phyloP scores from a whole-genome alignment of 2,113 vertebrate genomes.

The Poeciliopsis retropinna region DNA sequence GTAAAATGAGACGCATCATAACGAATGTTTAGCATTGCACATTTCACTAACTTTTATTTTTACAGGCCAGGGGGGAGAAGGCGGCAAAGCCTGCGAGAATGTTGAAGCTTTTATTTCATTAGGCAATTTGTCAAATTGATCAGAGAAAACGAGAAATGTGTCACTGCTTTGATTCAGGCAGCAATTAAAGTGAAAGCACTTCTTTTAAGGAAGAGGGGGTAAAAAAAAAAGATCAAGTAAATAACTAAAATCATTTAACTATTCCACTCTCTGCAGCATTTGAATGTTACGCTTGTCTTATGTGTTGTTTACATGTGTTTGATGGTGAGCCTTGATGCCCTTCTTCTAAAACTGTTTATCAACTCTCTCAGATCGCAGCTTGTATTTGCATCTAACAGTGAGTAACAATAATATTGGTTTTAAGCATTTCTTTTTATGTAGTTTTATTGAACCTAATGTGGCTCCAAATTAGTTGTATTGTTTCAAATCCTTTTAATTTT shows the following conservation, averaged over 20 bases:
- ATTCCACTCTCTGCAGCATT: conserved; percentile 36
- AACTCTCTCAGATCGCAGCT: conserved; percentile 14
- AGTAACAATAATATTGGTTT: conserved; percentile 5
- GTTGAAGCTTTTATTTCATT: conserved; percentile 73
- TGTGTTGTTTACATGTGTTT: conserved; percentile 40
- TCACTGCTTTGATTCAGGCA: conserved; percentile 58
- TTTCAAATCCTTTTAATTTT: conserved; percentile 38
- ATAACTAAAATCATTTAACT: conserved; percentile 48
- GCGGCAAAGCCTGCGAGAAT: conserved; percentile 53
- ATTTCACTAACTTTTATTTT: conserved; percentile 71
- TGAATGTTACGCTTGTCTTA: conserved; percentile 39
- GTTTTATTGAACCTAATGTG: conserved; percentile 16
- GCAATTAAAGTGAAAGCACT: conserved; percentile 64
- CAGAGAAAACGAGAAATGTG: conserved; percentile 54
- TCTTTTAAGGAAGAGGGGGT: conserved; percentile 33
- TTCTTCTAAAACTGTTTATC: conserved; percentile 36
- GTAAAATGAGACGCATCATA: conserved; percentile 72
- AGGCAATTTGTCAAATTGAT: conserved; percentile 61
- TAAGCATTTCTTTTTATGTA: conserved; percentile 14
- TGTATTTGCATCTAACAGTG: conserved; percentile 2
- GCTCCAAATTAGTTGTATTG: background rate
- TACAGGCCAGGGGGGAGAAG: conserved; percentile 54
- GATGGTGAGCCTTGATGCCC: conserved; percentile 19
- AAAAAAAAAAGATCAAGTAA: conserved; percentile 42
- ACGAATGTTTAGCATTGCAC: conserved; percentile 70